Conservation (phyloP, 1,140 invertebrate genomes). For the Nautilus pompilius region DNA sequence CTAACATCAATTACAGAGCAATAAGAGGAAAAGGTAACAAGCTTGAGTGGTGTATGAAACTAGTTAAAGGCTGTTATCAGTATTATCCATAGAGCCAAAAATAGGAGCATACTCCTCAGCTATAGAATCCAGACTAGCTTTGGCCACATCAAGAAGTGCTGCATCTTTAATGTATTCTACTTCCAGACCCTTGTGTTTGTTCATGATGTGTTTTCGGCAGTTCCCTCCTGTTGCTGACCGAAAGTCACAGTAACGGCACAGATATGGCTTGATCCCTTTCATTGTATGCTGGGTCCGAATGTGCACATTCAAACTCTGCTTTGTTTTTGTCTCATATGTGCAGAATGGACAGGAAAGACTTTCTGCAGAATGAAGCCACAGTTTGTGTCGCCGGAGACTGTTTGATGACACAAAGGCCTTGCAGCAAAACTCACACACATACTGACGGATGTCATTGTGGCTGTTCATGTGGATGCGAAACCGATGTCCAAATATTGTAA, state of each 20-base stretch:
- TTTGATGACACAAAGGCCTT: constrained; percentile 21
- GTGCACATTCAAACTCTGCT: constrained; percentile 29
- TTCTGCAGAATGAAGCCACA: constrained; percentile 27
- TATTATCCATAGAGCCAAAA: too few species aligned
- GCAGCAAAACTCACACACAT: constrained; percentile 22
- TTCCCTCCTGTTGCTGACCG: constrained; percentile 32
- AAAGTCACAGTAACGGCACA: constrained; percentile 33
- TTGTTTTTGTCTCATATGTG: constrained; percentile 22
- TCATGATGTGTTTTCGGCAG: constrained; percentile 30
- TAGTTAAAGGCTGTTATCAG: too few species aligned
- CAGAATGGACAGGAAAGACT: constrained; percentile 21
- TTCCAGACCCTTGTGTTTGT: constrained; percentile 23
- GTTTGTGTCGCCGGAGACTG: constrained; percentile 24
- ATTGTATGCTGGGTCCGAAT: constrained; percentile 36
- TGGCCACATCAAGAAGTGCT: background rate
- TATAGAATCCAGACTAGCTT: constrained; percentile 1
- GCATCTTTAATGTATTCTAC: constrained; percentile 20
- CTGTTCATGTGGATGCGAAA: constrained; percentile 27
- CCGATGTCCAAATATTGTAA: constrained; percentile 15
- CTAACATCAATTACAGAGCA: too few species aligned
- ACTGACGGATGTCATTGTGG: constrained; percentile 25
- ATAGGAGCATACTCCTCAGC: background rate
- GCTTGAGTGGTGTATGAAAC: too few species aligned
- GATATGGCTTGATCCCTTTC: constrained; percentile 31
- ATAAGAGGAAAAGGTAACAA: too few species aligned